These are phyloP conservation scores for Garra rufa DNA, from an alignment of 2,113 vertebrate species.

Conservation along the genomic window DNA sequence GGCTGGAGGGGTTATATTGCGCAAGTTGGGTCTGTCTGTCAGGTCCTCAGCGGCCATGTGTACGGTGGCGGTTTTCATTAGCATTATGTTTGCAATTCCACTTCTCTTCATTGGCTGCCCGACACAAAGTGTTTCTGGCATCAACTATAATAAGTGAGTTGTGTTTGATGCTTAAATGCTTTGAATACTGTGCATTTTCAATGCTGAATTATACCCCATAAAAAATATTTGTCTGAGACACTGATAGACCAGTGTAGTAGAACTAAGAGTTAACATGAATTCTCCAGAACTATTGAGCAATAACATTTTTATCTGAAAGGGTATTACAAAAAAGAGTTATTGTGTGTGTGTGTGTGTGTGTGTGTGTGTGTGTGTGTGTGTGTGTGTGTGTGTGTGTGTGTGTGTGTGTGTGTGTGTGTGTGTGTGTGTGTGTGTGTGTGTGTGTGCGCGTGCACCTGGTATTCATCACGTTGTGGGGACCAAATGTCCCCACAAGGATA, in stretches of 20 bases:
- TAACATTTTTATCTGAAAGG: neutral
- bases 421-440: no score
- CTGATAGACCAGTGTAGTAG: neutral
- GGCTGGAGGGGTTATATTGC: conserved; percentile 83
- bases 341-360: no score
- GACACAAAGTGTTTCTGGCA: conserved; percentile 76
- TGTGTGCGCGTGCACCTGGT: no score
- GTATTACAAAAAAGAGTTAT: neutral
- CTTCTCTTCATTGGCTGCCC: conserved; percentile 89
- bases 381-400: no score
- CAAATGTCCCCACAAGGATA: no score
- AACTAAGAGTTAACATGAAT: neutral
- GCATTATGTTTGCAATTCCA: conserved; percentile 74
- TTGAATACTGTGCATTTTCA: neutral
- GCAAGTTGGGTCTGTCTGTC: conserved; percentile 78
- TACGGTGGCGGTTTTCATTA: conserved; percentile 68
- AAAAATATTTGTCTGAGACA: neutral
- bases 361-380: no score
- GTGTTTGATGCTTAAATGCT: neutral
- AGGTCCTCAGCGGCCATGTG: conserved; percentile 76
- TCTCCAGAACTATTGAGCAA: neutral
- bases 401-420: no score
- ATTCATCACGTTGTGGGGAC: no score
- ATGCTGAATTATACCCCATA: neutral
- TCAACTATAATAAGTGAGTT: conserved; percentile 64